Conservation (phyloP, 2,113 vertebrate species). For the Thomomys bottae region DNA sequence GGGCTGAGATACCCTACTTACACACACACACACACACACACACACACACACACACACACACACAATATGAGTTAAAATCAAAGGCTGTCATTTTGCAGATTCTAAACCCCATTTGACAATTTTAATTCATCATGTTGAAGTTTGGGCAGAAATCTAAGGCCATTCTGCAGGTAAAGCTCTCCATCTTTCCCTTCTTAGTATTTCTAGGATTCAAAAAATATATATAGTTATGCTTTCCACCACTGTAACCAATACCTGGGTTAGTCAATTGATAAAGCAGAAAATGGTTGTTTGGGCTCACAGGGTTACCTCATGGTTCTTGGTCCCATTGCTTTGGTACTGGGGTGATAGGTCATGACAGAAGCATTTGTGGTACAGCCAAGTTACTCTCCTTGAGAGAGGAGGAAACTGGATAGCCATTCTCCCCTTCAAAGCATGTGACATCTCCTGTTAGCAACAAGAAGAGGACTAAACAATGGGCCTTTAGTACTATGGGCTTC, state of each 20-base stretch:
- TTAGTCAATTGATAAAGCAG: neutral
- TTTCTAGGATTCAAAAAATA: neutral
- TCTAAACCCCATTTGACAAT: constrained; percentile 9
- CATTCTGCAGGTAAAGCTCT: neutral
- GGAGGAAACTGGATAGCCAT: neutral
- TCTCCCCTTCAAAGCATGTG: neutral
- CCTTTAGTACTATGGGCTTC: too few relatives aligned
- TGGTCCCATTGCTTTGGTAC: too few relatives aligned
- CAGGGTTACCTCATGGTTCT: too few relatives aligned
- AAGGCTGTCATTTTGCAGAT: neutral
- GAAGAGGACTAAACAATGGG: neutral
- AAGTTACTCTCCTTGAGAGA: neutral
- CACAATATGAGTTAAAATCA: too few relatives aligned
- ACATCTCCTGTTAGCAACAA: neutral
- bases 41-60: neutral
- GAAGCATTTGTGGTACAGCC: neutral
- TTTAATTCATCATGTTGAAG: neutral
- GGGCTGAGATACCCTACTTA: neutral
- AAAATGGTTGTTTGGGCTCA: neutral
- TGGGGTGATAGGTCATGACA: too few relatives aligned
- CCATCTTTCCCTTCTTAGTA: neutral
- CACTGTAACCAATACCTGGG: neutral
- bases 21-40: neutral
- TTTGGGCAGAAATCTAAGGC: neutral
- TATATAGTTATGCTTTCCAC: too few relatives aligned